These are phyloP conservation scores for Cryptus viduatorius DNA, from an alignment of 2,888 invertebrate genomes.

Conservation along the genomic window DNA sequence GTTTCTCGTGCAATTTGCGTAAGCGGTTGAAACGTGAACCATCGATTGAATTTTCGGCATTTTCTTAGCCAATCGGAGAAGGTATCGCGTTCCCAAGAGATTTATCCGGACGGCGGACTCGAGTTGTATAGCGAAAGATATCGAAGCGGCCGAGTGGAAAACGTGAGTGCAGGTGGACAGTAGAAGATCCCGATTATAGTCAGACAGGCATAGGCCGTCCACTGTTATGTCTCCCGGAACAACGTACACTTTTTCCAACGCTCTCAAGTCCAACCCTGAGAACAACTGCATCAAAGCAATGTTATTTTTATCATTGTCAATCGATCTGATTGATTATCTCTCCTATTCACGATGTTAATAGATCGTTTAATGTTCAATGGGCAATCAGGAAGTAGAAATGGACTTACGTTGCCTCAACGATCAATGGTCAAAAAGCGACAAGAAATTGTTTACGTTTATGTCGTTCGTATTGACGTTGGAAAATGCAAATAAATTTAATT, in stretches of 20 bases:
- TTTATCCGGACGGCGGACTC: slow-evolving; percentile 87
- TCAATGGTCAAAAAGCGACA: neutral
- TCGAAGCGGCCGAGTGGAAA: slow-evolving; percentile 88
- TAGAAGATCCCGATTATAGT: slow-evolving; percentile 81
- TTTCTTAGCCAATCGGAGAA: slow-evolving; percentile 82
- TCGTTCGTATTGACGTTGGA: too few species aligned
- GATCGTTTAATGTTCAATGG: neutral
- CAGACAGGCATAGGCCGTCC: slow-evolving; percentile 81
- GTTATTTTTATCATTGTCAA: neutral
- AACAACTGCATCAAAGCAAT: slow-evolving; percentile 67
- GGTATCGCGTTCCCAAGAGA: slow-evolving; percentile 86
- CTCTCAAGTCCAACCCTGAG: slow-evolving; percentile 74
- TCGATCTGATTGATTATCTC: neutral
- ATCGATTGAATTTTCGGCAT: slow-evolving; percentile 81
- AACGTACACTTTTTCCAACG: slow-evolving; percentile 84
- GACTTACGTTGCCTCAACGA: neutral
- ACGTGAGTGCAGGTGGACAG: slow-evolving; percentile 83
- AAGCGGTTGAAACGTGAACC: slow-evolving; percentile 89
- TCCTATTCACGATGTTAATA: neutral
- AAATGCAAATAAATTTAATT: too few species aligned
- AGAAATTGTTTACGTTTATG: too few species aligned
- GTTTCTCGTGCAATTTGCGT: slow-evolving; percentile 87
- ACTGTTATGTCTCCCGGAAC: slow-evolving; percentile 84
- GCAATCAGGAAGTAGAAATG: neutral
- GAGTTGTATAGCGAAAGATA: slow-evolving; percentile 88